These are phyloP conservation scores for Nomada fabriciana DNA, from an alignment of 2,888 invertebrate species.

Conservation along the genomic window DNA sequence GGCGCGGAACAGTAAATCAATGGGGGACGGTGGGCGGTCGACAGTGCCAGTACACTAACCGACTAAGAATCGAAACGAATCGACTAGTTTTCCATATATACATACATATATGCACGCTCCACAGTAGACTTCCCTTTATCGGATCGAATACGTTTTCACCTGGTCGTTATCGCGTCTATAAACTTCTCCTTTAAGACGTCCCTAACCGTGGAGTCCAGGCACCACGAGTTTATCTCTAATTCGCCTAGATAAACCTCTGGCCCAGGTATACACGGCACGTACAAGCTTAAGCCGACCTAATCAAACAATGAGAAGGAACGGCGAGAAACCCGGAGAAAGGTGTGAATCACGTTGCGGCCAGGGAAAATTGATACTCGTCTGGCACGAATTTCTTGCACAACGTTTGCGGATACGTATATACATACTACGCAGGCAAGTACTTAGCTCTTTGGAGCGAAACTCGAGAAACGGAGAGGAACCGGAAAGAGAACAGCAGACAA, in stretches of 20 bases:
- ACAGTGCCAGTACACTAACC: background rate
- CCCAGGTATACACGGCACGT: slow-evolving; percentile 7
- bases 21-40: slow-evolving; percentile 45
- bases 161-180: slow-evolving; percentile 50
- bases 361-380: slow-evolving; percentile 36
- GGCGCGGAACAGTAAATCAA: slow-evolving; percentile 58
- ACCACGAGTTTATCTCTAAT: slow-evolving; percentile 52
- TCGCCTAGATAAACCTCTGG: slow-evolving; percentile 43
- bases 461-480: background rate
- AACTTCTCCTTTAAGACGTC: slow-evolving; percentile 36
- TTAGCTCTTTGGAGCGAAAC: too few species aligned
- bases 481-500: background rate
- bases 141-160: slow-evolving; percentile 29
- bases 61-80: slow-evolving; percentile 37
- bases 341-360: slow-evolving; percentile 10
- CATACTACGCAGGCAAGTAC: too few species aligned
- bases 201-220: background rate
- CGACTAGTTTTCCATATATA: slow-evolving; percentile 19
- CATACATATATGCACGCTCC: background rate
- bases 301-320: slow-evolving; percentile 52
- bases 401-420: too few species aligned
- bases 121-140: slow-evolving; percentile 4
- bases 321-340: background rate
- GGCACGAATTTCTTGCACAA: background rate
- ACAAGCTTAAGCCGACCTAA: slow-evolving; percentile 36